phyloP scores from a whole-genome alignment of 2,797 vertebrate species.

The Bovichtus variegatus region DNA sequence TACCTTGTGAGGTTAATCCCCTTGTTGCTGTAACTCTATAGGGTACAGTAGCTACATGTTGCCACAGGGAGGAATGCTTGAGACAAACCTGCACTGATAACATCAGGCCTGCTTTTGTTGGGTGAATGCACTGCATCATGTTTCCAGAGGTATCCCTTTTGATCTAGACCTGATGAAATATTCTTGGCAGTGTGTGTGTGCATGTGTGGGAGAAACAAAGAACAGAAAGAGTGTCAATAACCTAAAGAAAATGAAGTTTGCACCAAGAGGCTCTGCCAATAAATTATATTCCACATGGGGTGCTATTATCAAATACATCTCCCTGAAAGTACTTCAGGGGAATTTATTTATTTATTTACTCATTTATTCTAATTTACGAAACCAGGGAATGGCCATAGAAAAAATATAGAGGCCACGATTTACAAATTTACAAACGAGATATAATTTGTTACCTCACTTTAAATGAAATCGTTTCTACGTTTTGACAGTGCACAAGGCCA shows the following conservation, averaged over 20 bases:
- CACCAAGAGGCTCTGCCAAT: background rate
- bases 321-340: background rate
- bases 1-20: conserved; percentile 32
- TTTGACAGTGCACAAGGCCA: too few relatives aligned
- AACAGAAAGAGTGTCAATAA: background rate
- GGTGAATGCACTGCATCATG: conserved; percentile 70
- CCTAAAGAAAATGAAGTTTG: background rate
- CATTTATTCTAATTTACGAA: too few relatives aligned
- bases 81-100: conserved; percentile 57
- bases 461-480: too few relatives aligned
- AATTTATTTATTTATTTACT: background rate
- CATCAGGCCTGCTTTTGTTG: conserved; percentile 66
- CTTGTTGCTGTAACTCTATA: conserved; percentile 45
- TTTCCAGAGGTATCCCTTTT: conserved; percentile 73
- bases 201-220: background rate
- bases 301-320: conserved; percentile 4
- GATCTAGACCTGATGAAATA: conserved; percentile 75
- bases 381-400: too few relatives aligned
- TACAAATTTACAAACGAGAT: too few relatives aligned
- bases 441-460: too few relatives aligned
- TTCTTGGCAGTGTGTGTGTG: conserved; percentile 54
- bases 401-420: too few relatives aligned
- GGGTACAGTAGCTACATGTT: conserved; percentile 40
- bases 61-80: conserved; percentile 54
- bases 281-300: background rate